Evolutionary conservation across 2,113 vertebrate species (phyloP).

Genomic region (Paradisaea rubra): DNA sequence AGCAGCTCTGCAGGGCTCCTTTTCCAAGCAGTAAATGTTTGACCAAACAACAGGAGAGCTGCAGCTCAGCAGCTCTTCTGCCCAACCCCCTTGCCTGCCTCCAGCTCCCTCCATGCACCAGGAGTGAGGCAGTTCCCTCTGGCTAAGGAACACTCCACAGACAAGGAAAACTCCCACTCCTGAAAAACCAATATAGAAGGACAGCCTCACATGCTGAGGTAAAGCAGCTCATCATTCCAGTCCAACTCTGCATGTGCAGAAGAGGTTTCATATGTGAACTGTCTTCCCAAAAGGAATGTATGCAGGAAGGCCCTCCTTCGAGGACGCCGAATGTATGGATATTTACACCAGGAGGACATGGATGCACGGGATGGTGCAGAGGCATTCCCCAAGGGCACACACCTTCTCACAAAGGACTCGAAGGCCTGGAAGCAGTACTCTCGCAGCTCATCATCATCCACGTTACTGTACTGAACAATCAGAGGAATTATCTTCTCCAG

Average conservation of each 20-base stretch:
- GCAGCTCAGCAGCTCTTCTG: not conserved
- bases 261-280: not conserved
- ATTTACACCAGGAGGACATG: not conserved
- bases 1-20: not conserved
- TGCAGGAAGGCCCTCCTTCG: not conserved
- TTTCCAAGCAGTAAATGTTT: not conserved
- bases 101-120: not conserved
- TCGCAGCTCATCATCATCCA: constrained; percentile 90
- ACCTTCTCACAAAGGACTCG: constrained; percentile 83
- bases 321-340: fast-evolving
- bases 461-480: constrained; percentile 82
- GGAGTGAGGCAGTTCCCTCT: not conserved
- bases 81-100: not conserved
- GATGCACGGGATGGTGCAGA: not conserved
- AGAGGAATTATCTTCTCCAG: constrained; percentile 88
- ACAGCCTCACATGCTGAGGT: not conserved
- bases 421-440: constrained; percentile 93
- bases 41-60: not conserved
- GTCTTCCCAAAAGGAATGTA: not conserved
- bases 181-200: not conserved
- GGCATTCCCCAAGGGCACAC: constrained; percentile 61
- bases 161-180: not conserved
- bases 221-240: not conserved
- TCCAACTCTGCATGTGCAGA: not conserved
- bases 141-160: not conserved